These are phyloP conservation scores for Whitmania pigra DNA, from an alignment of 1,140 invertebrate species.

Conservation along the genomic window DNA sequence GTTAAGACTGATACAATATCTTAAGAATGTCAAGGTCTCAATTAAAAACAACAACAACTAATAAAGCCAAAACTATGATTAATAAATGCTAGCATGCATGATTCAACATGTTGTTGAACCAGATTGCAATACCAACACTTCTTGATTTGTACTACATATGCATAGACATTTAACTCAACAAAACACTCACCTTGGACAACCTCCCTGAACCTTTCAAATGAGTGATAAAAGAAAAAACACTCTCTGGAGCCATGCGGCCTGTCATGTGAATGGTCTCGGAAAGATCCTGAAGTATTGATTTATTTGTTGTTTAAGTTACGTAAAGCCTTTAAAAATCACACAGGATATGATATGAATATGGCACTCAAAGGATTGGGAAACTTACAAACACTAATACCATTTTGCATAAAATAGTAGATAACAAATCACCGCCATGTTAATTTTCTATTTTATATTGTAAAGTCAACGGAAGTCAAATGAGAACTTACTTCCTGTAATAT, in stretches of 20 bases:
- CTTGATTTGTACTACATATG: too few species aligned
- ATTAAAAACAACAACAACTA: background rate
- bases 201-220: slow-evolving; percentile 70
- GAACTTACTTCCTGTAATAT: background rate
- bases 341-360: too few species aligned
- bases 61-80: background rate
- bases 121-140: too few species aligned
- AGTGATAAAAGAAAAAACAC: slow-evolving; percentile 81
- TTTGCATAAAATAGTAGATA: too few species aligned
- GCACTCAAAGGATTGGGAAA: too few species aligned
- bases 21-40: background rate
- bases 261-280: slow-evolving; percentile 71
- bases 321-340: too few species aligned
- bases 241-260: slow-evolving; percentile 74
- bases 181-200: background rate
- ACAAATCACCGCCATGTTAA: too few species aligned
- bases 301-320: too few species aligned
- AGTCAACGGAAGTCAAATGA: background rate
- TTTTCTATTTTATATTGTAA: too few species aligned
- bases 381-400: too few species aligned
- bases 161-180: too few species aligned
- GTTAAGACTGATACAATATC: background rate
- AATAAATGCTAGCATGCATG: background rate
- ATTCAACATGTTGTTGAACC: too few species aligned
- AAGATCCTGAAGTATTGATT: slow-evolving; percentile 48